These are phyloP conservation scores for Sebastes schlegelii DNA, from an alignment of 2,113 vertebrate genomes.

Conservation along the genomic window DNA sequence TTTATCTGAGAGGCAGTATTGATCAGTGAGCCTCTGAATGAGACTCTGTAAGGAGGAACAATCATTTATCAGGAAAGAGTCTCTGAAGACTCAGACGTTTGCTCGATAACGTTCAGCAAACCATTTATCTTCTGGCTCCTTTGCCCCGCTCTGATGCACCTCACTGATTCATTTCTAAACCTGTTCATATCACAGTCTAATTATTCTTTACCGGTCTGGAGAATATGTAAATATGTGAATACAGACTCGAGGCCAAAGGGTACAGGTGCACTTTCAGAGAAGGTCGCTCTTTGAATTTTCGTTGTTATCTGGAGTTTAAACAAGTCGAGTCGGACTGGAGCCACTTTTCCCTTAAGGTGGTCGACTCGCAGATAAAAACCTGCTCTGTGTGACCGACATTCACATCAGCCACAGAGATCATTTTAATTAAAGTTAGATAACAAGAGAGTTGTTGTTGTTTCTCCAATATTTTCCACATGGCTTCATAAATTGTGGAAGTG, in stretches of 20 bases:
- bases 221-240: constrained; percentile 13
- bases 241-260: neutral
- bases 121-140: neutral
- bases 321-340: no score
- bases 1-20: neutral
- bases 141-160: no score
- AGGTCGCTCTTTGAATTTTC: no score
- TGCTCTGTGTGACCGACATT: no score
- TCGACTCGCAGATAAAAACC: no score
- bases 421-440: no score
- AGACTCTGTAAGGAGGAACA: neutral
- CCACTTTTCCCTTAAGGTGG: no score
- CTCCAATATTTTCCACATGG: no score
- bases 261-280: neutral
- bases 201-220: neutral
- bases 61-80: neutral
- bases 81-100: neutral
- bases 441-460: no score
- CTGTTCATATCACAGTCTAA: neutral
- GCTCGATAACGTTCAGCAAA: neutral
- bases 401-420: no score
- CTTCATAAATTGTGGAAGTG: no score
- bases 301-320: no score
- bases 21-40: constrained; percentile 8
- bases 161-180: neutral